Conservation (phyloP, 2,113 vertebrate species). For the Ceyx cyanopectus region DNA sequence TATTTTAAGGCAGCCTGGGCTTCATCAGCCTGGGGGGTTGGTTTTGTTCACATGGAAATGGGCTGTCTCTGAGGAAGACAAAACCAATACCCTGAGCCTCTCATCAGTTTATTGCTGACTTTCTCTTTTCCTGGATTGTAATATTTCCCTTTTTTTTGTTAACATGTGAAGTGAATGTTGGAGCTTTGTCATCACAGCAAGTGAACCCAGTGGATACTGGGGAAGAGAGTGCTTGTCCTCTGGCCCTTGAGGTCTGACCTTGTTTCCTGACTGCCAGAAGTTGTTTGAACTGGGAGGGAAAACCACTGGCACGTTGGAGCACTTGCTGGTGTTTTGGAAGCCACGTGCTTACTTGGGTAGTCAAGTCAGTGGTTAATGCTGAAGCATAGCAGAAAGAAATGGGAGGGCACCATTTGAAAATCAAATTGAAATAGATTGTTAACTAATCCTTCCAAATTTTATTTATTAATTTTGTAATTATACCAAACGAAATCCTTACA, state of each 20-base stretch:
- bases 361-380: neutral
- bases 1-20: neutral
- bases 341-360: neutral
- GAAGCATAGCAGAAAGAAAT: neutral
- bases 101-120: neutral
- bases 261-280: neutral
- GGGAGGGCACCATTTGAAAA: neutral
- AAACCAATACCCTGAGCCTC: neutral
- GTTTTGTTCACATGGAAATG: neutral
- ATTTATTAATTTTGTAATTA: slow-evolving; percentile 65
- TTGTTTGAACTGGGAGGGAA: neutral
- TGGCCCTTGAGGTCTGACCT: neutral
- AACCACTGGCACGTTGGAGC: neutral
- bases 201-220: neutral
- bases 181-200: neutral
- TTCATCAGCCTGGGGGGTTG: neutral
- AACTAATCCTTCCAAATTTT: slow-evolving; percentile 61
- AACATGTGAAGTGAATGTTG: neutral
- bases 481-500: slow-evolving; percentile 22
- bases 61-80: neutral
- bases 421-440: slow-evolving; percentile 45
- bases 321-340: neutral
- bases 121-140: neutral
- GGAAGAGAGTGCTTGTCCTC: neutral
- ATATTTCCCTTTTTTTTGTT: neutral